phyloP scores from a whole-genome alignment of 2,797 vertebrate genomes.

The Prionace glauca region DNA sequence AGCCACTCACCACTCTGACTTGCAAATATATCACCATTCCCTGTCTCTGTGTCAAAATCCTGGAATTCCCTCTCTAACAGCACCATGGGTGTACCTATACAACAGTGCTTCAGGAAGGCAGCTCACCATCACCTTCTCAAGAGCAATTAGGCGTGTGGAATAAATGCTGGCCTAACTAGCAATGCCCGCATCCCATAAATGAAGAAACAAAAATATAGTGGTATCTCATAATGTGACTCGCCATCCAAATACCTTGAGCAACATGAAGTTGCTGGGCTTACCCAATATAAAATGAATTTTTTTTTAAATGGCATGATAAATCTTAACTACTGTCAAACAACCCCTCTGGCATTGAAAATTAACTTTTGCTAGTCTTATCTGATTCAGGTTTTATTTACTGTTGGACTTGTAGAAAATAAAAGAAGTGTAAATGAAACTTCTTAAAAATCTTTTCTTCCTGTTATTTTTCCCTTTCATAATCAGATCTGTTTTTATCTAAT shows the following conservation, averaged over 20 bases:
- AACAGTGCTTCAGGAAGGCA: no score
- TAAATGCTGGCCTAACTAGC: no score
- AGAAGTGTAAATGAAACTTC: not conserved
- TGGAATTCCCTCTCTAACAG: no score
- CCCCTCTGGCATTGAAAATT: not conserved
- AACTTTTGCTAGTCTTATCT: not conserved
- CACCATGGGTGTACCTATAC: no score
- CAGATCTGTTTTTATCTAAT: not conserved
- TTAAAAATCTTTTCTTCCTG: not conserved
- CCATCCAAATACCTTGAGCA: not conserved
- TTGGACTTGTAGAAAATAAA: not conserved
- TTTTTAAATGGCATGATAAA: not conserved
- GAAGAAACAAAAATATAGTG: not conserved
- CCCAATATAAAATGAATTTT: not conserved
- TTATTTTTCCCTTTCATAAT: not conserved
- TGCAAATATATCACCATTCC: no score
- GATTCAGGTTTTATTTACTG: not conserved
- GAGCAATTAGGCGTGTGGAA: no score
- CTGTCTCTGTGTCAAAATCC: no score
- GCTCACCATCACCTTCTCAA: no score
- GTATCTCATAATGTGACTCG: not conserved
- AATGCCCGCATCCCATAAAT: no score
- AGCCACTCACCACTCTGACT: no score
- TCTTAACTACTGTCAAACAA: not conserved
- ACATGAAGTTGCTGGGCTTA: not conserved